Evolutionary conservation across 2,113 vertebrate species (phyloP), one percentile per base, ranked within the genome.

Genomic region (Saccopteryx bilineata): DNA sequence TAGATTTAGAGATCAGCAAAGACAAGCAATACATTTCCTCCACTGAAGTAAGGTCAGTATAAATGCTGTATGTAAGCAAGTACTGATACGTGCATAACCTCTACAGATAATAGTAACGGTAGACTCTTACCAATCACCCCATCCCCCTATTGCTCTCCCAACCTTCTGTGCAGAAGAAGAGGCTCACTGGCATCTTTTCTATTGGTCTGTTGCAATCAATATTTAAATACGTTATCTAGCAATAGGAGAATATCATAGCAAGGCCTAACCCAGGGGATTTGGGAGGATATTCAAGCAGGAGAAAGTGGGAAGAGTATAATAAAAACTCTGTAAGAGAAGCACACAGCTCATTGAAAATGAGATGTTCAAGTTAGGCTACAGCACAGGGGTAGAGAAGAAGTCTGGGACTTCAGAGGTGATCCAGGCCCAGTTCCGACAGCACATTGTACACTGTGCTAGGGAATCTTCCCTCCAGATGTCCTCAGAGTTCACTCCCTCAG

Each of bases 1-100:
- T 78, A 88, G 61, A 82, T n/a, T 82, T 86, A 65, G 24, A 95
- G 18, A 14, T 56, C 52, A 63, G 9, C 19, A 79, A 72, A 93
- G 63, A 52, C 23, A 65, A 86, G 28, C 1, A 87, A n/a, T 61
- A 68, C 28, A 65, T 50, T 46, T 54, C 50, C 68, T 78, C 9
- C 10, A 60, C 46, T 66, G 14, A 69, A 50, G 3, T 50, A 52
- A 71, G 1, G 7, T 80, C 39, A 61, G 4, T 33, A 3, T 58
- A 76, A 78, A 78, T 39, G 33, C 39, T 39, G 39, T 39, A 39
- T 24, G 11, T 46, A 48, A 56, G 5, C 21, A 88, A 39, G 46
- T 48, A 9, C 13, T 48, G n/a, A 76, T 5, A 11, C 24, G 28
- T 10, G n/a, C 56, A 71, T 9, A 58, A 75, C 11, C 61, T 50